Conservation (phyloP, 1,140 invertebrate species). For the Euura saliciscinereae region DNA sequence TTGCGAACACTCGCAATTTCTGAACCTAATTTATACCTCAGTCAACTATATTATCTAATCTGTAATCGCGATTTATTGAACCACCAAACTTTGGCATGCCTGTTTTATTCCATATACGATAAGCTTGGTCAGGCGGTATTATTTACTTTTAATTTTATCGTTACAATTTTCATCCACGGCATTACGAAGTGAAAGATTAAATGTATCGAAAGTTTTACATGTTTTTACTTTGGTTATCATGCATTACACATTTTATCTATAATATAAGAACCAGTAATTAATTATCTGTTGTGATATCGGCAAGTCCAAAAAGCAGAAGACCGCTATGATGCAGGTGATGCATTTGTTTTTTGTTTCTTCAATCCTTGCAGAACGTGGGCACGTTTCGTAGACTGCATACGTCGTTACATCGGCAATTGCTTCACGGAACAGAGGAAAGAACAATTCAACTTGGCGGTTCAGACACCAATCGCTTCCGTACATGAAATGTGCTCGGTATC, state of each 20-base stretch:
- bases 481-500: conserved; percentile 66
- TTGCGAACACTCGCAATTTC: not conserved
- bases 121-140: too few species aligned
- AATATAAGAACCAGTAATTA: too few species aligned
- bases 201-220: too few species aligned
- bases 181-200: too few species aligned
- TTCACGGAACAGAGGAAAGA: conserved; percentile 61
- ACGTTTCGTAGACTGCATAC: conserved; percentile 64
- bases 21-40: not conserved
- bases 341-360: conserved; percentile 18
- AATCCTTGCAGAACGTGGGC: conserved; percentile 59
- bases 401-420: conserved; percentile 63
- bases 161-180: too few species aligned
- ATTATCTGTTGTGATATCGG: too few species aligned
- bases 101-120: not conserved
- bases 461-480: conserved; percentile 63
- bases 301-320: not conserved
- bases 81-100: not conserved
- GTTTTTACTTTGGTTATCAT: too few species aligned
- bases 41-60: not conserved
- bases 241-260: too few species aligned
- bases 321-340: not conserved
- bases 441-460: conserved; percentile 65
- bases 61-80: not conserved
- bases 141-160: too few species aligned